Evolutionary conservation across 2,797 vertebrate genomes (phyloP).

Genomic region (Limnodromus scolopaceus): DNA sequence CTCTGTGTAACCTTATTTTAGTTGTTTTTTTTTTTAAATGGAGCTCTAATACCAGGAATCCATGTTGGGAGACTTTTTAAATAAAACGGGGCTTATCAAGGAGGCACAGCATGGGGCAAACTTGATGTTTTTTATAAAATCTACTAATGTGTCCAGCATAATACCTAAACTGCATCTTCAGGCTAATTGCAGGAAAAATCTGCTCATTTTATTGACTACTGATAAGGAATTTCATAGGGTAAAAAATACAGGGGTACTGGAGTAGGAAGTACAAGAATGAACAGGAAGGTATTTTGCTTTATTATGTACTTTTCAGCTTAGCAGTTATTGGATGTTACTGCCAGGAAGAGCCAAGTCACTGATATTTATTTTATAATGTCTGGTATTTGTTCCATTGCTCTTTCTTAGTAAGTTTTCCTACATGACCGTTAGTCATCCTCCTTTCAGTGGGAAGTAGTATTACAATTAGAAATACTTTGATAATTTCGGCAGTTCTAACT

Average conservation of each 20-base stretch:
- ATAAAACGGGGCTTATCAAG: neutral
- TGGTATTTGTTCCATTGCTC: neutral
- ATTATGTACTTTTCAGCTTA: neutral
- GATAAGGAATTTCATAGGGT: neutral
- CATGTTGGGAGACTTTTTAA: neutral
- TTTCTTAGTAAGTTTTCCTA: neutral
- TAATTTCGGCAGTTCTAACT: neutral
- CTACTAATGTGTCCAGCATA: neutral
- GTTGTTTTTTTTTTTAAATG: neutral
- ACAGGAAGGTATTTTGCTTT: neutral
- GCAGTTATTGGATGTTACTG: neutral
- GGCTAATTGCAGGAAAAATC: neutral
- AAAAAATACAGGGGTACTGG: neutral
- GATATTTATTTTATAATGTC: neutral
- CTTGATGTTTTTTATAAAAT: neutral
- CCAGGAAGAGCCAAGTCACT: neutral
- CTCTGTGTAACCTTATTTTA: neutral
- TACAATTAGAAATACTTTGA: neutral
- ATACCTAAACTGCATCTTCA: neutral
- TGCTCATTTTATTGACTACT: neutral
- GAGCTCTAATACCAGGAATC: neutral
- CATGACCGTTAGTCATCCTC: neutral
- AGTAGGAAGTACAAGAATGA: neutral
- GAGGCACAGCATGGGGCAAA: neutral
- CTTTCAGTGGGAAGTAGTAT: neutral